phyloP scores from a whole-genome alignment of 2,888 invertebrate species.

The Lasioglossum morio region DNA sequence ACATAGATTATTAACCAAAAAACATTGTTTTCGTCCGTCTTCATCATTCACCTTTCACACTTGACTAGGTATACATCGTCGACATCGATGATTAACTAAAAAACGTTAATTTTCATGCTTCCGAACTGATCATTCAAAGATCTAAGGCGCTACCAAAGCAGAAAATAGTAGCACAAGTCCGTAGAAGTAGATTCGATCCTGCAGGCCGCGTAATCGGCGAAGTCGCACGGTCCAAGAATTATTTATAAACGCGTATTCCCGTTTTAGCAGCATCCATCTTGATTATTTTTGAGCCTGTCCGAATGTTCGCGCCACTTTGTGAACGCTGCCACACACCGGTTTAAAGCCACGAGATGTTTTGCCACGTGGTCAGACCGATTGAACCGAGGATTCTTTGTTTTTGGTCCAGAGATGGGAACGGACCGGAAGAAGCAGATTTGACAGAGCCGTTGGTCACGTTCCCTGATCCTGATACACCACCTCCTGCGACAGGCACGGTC shows the following conservation, averaged over 20 bases:
- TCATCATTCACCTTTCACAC: neutral
- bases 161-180: neutral
- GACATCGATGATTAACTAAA: neutral
- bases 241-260: slow-evolving; percentile 50
- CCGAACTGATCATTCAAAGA: neutral
- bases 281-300: slow-evolving; percentile 41
- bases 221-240: slow-evolving; percentile 44
- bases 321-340: neutral
- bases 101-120: neutral
- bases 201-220: slow-evolving; percentile 28
- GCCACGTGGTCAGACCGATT: neutral
- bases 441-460: slow-evolving; percentile 91
- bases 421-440: slow-evolving; percentile 79
- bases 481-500: slow-evolving; percentile 85
- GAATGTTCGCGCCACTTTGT: slow-evolving; percentile 1
- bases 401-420: slow-evolving; percentile 75
- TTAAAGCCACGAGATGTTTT: neutral
- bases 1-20: neutral
- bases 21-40: neutral
- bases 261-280: slow-evolving; percentile 41
- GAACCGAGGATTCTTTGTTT: neutral
- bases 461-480: slow-evolving; percentile 92
- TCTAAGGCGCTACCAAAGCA: neutral
- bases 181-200: slow-evolving; percentile 15
- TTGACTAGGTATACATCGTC: neutral